These are phyloP conservation scores for Microtus montanus DNA, from an alignment of 2,113 vertebrate species.

Conservation along the genomic window DNA sequence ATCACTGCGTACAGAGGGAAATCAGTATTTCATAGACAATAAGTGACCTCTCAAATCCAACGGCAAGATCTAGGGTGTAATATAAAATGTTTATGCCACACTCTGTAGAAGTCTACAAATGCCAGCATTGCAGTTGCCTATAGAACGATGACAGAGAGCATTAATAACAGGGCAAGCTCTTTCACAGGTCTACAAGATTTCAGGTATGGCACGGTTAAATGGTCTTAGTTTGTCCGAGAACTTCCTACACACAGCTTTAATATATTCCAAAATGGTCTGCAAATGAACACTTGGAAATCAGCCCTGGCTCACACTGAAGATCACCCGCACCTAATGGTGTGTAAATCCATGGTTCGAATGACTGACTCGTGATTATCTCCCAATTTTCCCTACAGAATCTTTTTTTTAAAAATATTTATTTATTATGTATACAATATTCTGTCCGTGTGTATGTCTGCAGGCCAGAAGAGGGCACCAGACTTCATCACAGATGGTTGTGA, in stretches of 20 bases:
- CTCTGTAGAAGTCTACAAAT: background rate
- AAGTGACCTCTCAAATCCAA: background rate
- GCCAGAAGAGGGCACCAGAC: too few relatives aligned
- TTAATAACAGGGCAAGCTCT: background rate
- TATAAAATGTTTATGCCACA: background rate
- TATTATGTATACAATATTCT: too few relatives aligned
- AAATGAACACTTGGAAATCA: slow-evolving; percentile 16
- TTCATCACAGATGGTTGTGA: too few relatives aligned
- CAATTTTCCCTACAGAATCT: background rate
- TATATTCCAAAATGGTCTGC: background rate
- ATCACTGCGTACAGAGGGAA: too few relatives aligned
- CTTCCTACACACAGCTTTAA: background rate
- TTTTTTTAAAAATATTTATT: too few relatives aligned
- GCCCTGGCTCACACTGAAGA: background rate
- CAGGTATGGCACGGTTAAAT: background rate
- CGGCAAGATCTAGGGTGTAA: background rate
- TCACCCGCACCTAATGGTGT: background rate
- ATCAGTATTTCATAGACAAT: background rate
- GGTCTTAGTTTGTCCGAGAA: background rate
- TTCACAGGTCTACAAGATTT: background rate
- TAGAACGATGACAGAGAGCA: background rate
- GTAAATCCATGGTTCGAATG: background rate
- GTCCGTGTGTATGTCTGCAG: too few relatives aligned
- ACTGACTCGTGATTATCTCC: background rate
- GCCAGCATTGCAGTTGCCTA: background rate